Conservation (phyloP, 1,140 invertebrate genomes). For the Drosophila repleta region DNA sequence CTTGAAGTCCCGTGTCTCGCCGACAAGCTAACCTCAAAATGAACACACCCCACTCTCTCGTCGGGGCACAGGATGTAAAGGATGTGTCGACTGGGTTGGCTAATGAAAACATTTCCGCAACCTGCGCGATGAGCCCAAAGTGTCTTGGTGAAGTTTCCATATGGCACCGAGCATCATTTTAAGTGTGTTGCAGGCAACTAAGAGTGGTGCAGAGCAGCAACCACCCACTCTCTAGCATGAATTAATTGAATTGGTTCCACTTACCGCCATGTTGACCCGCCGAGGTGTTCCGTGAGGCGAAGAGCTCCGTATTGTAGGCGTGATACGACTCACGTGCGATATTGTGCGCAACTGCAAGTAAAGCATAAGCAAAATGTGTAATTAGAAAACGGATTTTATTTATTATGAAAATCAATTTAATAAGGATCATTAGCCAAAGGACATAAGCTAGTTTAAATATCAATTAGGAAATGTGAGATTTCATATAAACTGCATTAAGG, state of each 20-base stretch:
- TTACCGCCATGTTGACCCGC: constrained; percentile 54
- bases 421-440: too few species aligned
- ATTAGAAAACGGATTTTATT: neutral
- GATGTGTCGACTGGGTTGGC: constrained; percentile 4
- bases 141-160: constrained; percentile 35
- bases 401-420: neutral
- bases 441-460: too few species aligned
- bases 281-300: constrained; percentile 33
- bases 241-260: constrained; percentile 51
- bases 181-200: constrained; percentile 9
- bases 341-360: constrained; percentile 60
- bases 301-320: constrained; percentile 53
- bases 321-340: constrained; percentile 56
- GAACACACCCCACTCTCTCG: neutral
- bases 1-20: constrained; percentile 21
- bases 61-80: neutral
- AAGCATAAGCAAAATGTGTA: neutral
- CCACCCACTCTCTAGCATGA: constrained; percentile 5
- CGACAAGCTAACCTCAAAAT: constrained; percentile 32
- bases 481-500: constrained; percentile 10
- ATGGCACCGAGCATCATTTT: constrained; percentile 11
- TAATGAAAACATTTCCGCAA: constrained; percentile 48
- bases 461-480: neutral
- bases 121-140: constrained; percentile 1
- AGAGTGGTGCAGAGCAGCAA: neutral